These are phyloP conservation scores for Brachirus orientalis DNA, from an alignment of 2,113 vertebrate genomes.

Conservation along the genomic window DNA sequence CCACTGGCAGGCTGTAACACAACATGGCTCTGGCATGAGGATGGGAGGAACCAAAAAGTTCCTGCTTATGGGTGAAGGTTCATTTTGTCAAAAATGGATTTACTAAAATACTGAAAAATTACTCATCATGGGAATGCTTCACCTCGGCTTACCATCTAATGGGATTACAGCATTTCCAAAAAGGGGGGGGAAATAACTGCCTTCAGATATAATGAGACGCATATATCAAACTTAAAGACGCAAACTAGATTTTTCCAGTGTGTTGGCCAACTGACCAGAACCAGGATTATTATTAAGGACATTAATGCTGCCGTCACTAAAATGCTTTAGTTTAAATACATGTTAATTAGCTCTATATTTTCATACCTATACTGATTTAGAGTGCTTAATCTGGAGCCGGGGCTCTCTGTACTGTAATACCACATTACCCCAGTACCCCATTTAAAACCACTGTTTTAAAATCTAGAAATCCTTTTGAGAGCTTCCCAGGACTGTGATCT, in stretches of 20 bases:
- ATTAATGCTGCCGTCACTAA: too few species aligned
- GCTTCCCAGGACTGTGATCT: too few species aligned
- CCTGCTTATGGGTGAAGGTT: not conserved
- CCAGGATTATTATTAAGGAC: too few species aligned
- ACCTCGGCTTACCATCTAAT: not conserved
- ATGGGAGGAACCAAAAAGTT: not conserved
- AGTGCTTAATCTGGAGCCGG: too few species aligned
- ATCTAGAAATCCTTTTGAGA: too few species aligned
- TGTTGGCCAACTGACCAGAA: too few species aligned
- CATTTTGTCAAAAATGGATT: not conserved
- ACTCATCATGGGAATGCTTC: not conserved
- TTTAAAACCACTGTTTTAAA: not conserved
- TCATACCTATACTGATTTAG: too few species aligned
- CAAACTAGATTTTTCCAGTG: slow-evolving; percentile 13
- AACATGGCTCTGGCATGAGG: not conserved
- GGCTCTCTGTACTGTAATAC: too few species aligned
- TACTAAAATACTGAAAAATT: not conserved
- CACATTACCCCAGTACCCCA: too few species aligned
- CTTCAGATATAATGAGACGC: not conserved
- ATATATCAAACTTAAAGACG: not conserved
- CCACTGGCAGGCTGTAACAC: not conserved
- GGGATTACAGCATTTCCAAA: not conserved
- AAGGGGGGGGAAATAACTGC: not conserved
- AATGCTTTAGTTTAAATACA: too few species aligned
- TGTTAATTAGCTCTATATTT: too few species aligned